Evolutionary conservation across 1,140 invertebrate species (phyloP).

Genomic region (Achroia grisella): DNA sequence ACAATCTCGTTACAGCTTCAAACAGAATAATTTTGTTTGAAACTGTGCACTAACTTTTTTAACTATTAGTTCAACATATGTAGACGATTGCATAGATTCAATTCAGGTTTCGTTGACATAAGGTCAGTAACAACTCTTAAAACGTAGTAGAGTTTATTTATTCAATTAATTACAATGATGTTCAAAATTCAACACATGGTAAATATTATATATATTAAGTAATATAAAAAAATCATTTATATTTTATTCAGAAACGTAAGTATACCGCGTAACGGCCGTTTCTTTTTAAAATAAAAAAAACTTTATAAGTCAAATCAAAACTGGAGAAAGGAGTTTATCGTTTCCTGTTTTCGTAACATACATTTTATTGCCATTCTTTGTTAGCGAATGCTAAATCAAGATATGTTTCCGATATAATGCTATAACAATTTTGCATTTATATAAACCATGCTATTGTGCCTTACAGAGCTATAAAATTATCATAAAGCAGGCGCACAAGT

Average conservation of each 20-base stretch:
- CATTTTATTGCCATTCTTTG: slow-evolving; percentile 20
- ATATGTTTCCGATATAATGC: slow-evolving; percentile 24
- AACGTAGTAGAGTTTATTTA: no score
- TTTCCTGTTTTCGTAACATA: slow-evolving; percentile 27
- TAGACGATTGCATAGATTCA: no score
- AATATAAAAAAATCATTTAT: neutral
- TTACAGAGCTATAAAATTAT: slow-evolving; percentile 43
- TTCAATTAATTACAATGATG: no score
- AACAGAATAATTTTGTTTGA: neutral
- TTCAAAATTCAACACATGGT: neutral
- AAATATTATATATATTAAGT: neutral
- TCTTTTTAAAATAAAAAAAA: slow-evolving; percentile 1
- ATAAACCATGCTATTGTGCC: slow-evolving; percentile 23
- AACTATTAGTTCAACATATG: no score
- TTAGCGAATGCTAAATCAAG: slow-evolving; percentile 19
- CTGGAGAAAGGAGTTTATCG: slow-evolving; percentile 1
- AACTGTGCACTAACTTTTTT: no score
- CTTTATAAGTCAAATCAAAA: neutral
- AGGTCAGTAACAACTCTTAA: no score
- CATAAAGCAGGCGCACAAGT: slow-evolving; percentile 41
- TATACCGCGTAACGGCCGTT: neutral
- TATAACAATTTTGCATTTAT: slow-evolving; percentile 26
- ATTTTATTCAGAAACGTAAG: neutral
- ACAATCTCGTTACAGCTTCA: no score
- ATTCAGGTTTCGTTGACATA: no score